Conservation (phyloP, 2,888 invertebrate genomes). For the Scaptomyza cyrtandrae region DNA sequence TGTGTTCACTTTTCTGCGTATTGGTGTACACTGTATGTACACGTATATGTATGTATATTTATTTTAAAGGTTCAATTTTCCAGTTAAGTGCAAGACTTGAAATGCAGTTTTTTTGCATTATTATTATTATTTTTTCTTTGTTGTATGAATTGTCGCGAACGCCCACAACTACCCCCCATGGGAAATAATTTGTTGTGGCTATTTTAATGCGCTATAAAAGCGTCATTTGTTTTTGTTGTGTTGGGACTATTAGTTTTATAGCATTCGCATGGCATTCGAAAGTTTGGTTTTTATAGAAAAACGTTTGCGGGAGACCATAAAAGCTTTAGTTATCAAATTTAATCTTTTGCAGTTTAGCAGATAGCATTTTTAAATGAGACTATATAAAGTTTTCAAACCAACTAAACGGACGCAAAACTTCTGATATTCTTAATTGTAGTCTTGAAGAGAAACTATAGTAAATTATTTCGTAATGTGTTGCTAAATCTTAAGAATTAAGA, state of each 20-base stretch:
- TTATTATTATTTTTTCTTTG: background rate
- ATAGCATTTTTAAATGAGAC: background rate
- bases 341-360: background rate
- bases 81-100: conserved; percentile 47
- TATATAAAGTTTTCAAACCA: background rate
- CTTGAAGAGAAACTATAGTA: too few species aligned
- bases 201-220: conserved; percentile 51
- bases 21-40: background rate
- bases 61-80: conserved; percentile 50
- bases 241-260: conserved; percentile 48
- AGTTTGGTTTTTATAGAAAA: conserved; percentile 7
- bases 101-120: conserved; percentile 40
- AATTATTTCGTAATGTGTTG: too few species aligned
- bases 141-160: background rate
- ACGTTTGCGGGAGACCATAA: background rate
- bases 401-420: background rate
- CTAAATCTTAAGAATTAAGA: too few species aligned
- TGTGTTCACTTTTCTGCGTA: background rate
- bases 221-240: conserved; percentile 32
- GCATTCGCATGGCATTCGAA: conserved; percentile 32
- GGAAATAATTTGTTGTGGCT: conserved; percentile 57
- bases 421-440: too few species aligned
- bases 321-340: background rate
- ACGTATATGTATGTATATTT: background rate
- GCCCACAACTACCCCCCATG: conserved; percentile 10